Base-by-base conservation (phyloP, 2,113 vertebrate species). In the Cichladusa arquata region DNA sequence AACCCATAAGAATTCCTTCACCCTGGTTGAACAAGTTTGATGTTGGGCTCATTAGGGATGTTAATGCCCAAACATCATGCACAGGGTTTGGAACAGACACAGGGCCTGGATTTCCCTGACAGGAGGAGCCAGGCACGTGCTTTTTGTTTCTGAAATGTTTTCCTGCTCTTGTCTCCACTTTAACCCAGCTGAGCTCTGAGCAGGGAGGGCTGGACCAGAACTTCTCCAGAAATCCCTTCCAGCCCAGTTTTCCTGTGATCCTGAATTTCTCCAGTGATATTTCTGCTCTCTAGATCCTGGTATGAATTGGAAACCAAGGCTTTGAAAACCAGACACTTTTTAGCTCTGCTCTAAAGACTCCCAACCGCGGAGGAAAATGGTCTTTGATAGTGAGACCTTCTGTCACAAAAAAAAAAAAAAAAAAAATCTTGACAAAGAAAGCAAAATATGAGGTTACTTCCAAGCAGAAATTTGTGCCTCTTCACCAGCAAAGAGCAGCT, bases 321-420 rank as follows among this genome's bases (percentile, higher is more conserved):
- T 87, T 23, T 31, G 57, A 60, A 79, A 92, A 51, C 2, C 65
- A 73, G 22, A 19, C 19, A n/a, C 2, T 20, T 65, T 19, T 17
- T 8, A 66, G 12, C 19, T 83, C 61, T 76, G 61, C 45, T n/a
- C 25, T 31, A 13, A 31, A 38, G 11, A 3, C 34, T 54, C 45
- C 34, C 45, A 67, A 0, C 20, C 12, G 3, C 0, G 0, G 25
- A 50, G 38, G 29, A 26, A 67, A 90, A 58, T 5, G 22, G 10
- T 5, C 8, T 70, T 74, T 2, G 17, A 38, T 7, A 33, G 14
- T 14, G 42, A 72, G 58, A 64, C 29, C 22, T 53, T 3, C 77
- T 12, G 15, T 20, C 65, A 66, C 76, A 14, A 71, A 69, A 19
- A 34, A 17, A 51, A 51, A 25, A 25, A 47, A 51, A 11, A 28